Percentiles rank a stretch among this genome's conserved stretches.
Conservation (phyloP, 2,888 invertebrate species). For the Euplagia quadripunctaria region DNA sequence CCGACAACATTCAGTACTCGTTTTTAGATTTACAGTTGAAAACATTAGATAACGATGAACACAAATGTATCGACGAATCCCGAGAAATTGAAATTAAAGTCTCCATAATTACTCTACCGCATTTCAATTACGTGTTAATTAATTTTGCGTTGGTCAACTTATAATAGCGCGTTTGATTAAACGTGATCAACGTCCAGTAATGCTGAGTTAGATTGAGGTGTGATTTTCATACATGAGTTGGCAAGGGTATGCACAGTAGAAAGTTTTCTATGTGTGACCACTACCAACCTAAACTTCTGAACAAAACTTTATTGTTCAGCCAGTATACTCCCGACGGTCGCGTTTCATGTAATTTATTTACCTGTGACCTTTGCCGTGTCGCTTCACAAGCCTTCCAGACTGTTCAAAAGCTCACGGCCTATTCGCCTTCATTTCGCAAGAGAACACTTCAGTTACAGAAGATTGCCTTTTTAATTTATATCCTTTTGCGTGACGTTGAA, state of each 20-base stretch:
- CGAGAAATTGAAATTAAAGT: conserved; percentile 7
- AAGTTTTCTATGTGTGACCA: neutral
- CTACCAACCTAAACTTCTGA: conserved; percentile 13
- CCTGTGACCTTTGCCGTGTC: conserved; percentile 47
- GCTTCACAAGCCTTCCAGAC: conserved; percentile 30
- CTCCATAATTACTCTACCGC: conserved; percentile 7
- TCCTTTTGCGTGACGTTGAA: conserved; percentile 11
- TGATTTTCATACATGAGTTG: neutral
- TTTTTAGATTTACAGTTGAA: neutral
- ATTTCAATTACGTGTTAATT: conserved; percentile 12
- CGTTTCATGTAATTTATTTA: conserved; percentile 52
- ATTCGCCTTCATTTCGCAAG: conserved; percentile 42
- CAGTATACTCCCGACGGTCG: conserved; percentile 23
- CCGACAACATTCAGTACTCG: neutral
- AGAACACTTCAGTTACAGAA: conserved; percentile 19
- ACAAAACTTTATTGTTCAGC: conserved; percentile 27
- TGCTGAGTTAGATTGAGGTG: neutral
- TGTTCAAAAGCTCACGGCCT: conserved; percentile 24
- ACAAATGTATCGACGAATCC: conserved; percentile 2
- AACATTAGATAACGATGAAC: neutral
- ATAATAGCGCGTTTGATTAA: conserved; percentile 10
- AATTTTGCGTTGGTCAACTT: conserved; percentile 12
- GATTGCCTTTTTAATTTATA: conserved; percentile 32
- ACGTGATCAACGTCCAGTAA: neutral
- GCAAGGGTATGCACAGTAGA: neutral